A percentile compares a stretch with the other conserved stretches of the same genome.
phyloP scores from a whole-genome alignment of 2,113 vertebrate genomes.

The Sinosuthora webbiana region DNA sequence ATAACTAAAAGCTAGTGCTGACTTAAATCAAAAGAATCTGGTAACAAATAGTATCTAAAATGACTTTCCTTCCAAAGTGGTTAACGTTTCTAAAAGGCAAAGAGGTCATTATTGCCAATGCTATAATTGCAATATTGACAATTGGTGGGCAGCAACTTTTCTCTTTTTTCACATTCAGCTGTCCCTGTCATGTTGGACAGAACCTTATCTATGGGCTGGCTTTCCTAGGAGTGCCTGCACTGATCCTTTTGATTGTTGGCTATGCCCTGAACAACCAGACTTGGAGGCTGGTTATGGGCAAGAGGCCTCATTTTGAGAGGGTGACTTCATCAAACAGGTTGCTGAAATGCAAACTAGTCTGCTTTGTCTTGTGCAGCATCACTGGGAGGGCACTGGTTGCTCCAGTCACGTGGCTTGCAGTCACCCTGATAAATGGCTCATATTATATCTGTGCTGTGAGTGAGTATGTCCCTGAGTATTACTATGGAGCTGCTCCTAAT shows the following conservation, averaged over 20 bases:
- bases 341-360: constrained; percentile 67
- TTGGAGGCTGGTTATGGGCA: constrained; percentile 70
- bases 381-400: constrained; percentile 73
- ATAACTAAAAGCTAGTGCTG: not conserved
- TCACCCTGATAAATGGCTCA: constrained; percentile 72
- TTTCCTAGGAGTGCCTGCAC: constrained; percentile 72
- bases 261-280: constrained; percentile 72
- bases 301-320: constrained; percentile 35
- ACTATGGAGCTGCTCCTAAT: constrained; percentile 30
- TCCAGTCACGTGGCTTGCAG: constrained; percentile 75
- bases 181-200: constrained; percentile 74
- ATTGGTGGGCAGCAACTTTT: constrained; percentile 72
- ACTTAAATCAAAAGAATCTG: not conserved
- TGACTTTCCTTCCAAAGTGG: constrained; percentile 34
- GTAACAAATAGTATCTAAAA: not conserved
- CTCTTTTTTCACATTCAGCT: constrained; percentile 73
- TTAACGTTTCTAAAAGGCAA: constrained; percentile 70
- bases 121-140: constrained; percentile 70
- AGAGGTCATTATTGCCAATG: constrained; percentile 63
- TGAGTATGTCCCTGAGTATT: constrained; percentile 50
- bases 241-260: constrained; percentile 74
- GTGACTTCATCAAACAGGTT: not conserved
- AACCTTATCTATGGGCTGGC: constrained; percentile 76
- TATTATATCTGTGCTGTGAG: constrained; percentile 76
- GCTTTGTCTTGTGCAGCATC: constrained; percentile 67